Evolutionary conservation across 2,113 vertebrate species (phyloP).

Genomic region (Leucosticte australis): DNA sequence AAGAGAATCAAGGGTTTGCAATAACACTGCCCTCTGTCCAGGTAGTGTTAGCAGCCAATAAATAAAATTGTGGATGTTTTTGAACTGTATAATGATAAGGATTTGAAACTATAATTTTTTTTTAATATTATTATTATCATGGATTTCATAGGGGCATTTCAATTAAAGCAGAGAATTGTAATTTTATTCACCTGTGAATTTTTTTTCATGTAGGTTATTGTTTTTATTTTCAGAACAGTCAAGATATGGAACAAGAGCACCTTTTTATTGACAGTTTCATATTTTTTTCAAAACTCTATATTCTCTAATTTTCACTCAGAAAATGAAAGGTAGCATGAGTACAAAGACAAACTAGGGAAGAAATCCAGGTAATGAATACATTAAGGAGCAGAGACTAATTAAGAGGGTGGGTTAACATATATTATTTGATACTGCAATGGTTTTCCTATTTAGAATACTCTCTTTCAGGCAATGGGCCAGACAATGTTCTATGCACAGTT

Average conservation of each 20-base stretch:
- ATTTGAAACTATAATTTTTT: slow-evolving; percentile 44
- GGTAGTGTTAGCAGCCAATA: slow-evolving; percentile 99
- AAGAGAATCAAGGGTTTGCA: slow-evolving; percentile 99
- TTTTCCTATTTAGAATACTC: neutral
- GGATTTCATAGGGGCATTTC: neutral
- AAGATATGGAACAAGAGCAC: neutral
- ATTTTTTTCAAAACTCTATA: neutral
- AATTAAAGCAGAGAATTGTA: slow-evolving; percentile 22
- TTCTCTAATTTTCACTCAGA: neutral
- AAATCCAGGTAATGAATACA: neutral
- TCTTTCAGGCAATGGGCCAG: neutral
- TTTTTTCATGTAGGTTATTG: slow-evolving; percentile 1
- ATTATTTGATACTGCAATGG: neutral
- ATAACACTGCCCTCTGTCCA: slow-evolving; percentile 99
- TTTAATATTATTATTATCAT: neutral
- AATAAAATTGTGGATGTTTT: slow-evolving; percentile 82
- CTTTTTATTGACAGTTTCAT: neutral
- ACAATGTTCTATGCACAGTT: neutral
- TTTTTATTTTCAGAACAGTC: slow-evolving; percentile 50
- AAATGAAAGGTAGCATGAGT: neutral
- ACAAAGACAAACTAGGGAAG: neutral
- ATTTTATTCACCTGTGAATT: slow-evolving; percentile 36
- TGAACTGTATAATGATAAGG: slow-evolving; percentile 76
- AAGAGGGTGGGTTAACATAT: neutral
- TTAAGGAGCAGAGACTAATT: neutral